Conservation (phyloP, 2,797 vertebrate species). For the Sebastolobus altivelis region DNA sequence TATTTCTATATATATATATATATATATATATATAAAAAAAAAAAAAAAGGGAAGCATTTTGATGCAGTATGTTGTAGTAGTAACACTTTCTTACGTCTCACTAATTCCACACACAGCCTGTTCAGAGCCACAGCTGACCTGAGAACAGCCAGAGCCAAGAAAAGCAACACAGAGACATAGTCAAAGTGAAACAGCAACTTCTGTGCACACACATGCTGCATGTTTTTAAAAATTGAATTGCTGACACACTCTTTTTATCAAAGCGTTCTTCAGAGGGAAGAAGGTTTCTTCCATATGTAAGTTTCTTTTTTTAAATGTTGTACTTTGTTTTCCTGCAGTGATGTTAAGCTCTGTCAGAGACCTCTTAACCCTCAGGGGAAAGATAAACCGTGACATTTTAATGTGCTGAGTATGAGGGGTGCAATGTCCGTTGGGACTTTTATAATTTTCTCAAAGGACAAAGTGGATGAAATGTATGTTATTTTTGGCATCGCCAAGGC, state of each 20-base stretch:
- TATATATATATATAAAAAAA: too few species aligned
- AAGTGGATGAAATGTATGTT: background rate
- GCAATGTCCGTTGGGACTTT: background rate
- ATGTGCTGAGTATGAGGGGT: background rate
- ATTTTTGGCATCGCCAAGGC: background rate
- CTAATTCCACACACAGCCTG: too few species aligned
- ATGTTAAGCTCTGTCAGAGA: background rate
- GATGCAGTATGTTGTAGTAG: too few species aligned
- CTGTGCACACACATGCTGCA: background rate
- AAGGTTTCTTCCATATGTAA: background rate
- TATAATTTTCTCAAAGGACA: background rate
- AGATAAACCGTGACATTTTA: background rate
- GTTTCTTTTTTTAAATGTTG: background rate
- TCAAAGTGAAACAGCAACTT: background rate
- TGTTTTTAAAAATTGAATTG: background rate
- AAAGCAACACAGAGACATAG: background rate
- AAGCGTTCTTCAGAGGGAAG: background rate
- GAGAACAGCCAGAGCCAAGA: too few species aligned
- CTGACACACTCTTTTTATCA: background rate
- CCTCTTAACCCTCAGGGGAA: background rate
- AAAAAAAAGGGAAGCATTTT: too few species aligned
- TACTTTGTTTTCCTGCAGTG: background rate
- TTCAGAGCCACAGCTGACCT: too few species aligned
- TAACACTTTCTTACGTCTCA: too few species aligned
- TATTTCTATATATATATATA: too few species aligned